These are phyloP conservation scores for Epistrophella euchroma DNA, from an alignment of 2,888 invertebrate species.

Conservation along the genomic window DNA sequence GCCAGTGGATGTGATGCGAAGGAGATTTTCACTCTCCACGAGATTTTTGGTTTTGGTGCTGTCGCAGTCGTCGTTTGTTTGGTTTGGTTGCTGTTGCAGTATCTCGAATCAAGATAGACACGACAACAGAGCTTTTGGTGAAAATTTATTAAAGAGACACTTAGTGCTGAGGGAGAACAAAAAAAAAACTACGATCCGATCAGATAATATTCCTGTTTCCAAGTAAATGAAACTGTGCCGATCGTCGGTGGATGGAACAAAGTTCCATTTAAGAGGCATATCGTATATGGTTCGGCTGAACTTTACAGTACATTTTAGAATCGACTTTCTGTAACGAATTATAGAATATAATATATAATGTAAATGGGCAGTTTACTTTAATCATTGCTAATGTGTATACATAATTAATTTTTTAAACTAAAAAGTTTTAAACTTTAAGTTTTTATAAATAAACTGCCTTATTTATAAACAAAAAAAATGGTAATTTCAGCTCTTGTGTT, in stretches of 20 bases:
- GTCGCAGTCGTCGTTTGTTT: not conserved
- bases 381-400: no score
- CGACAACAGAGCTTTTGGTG: slow-evolving; percentile 35
- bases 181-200: slow-evolving; percentile 19
- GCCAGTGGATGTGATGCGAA: slow-evolving; percentile 51
- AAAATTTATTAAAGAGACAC: slow-evolving; percentile 40
- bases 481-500: no score
- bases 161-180: slow-evolving; percentile 25
- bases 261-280: not conserved
- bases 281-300: slow-evolving; percentile 23
- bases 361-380: no score
- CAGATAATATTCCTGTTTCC: slow-evolving; percentile 60
- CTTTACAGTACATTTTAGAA: slow-evolving; percentile 19
- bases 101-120: not conserved
- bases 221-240: slow-evolving; percentile 45
- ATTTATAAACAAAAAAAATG: no score
- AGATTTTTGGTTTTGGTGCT: slow-evolving; percentile 26
- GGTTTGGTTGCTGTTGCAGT: slow-evolving; percentile 24
- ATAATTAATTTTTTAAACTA: no score
- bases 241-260: slow-evolving; percentile 32
- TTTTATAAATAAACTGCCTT: no score
- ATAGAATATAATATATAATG: not conserved
- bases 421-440: no score
- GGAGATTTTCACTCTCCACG: slow-evolving; percentile 67
- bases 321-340: not conserved